phyloP scores from a whole-genome alignment of 1,140 invertebrate genomes.

The roundworm (Caenorhabditis elegans) region DNA sequence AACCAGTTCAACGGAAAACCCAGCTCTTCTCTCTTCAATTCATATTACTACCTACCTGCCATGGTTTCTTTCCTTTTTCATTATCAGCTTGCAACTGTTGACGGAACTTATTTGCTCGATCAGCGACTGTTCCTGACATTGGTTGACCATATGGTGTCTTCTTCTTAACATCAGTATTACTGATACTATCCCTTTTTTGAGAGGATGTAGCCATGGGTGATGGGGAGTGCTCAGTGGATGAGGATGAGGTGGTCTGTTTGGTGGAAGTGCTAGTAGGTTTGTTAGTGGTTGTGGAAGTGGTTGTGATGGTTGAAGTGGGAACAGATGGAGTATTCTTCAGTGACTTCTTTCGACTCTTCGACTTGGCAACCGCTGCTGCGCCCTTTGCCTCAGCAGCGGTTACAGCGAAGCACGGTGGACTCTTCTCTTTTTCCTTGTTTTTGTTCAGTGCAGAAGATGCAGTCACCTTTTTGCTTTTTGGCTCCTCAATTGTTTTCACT shows the following conservation, averaged over 20 bases:
- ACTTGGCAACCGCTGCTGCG: constrained; percentile 12
- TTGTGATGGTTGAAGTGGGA: not conserved
- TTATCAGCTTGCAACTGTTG: constrained; percentile 4
- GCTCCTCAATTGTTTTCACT: constrained; percentile 6
- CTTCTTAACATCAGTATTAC: constrained; percentile 24
- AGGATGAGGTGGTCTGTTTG: not conserved
- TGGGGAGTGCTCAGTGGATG: constrained; percentile 11
- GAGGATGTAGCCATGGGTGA: not conserved
- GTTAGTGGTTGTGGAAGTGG: not conserved
- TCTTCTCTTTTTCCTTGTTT: constrained; percentile 27
- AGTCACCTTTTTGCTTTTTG: constrained; percentile 20
- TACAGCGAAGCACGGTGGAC: constrained; percentile 13
- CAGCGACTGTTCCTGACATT: not conserved
- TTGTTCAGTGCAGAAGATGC: not conserved
- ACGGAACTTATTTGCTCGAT: not conserved
- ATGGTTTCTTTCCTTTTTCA: not conserved
- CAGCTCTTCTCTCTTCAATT: not conserved
- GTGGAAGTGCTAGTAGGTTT: constrained; percentile 26
- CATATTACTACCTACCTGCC: not conserved
- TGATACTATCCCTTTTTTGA: constrained; percentile 15
- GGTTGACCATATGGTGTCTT: constrained; percentile 3
- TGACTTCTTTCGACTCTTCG: constrained; percentile 14
- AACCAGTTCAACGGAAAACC: too few relatives aligned
- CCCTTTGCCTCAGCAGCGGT: constrained; percentile 18
- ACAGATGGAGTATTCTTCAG: not conserved